Evolutionary conservation across 2,797 vertebrate genomes (phyloP), one percentile per base, ranked within the genome.

Genomic region (Eurystomus glaucurus): DNA sequence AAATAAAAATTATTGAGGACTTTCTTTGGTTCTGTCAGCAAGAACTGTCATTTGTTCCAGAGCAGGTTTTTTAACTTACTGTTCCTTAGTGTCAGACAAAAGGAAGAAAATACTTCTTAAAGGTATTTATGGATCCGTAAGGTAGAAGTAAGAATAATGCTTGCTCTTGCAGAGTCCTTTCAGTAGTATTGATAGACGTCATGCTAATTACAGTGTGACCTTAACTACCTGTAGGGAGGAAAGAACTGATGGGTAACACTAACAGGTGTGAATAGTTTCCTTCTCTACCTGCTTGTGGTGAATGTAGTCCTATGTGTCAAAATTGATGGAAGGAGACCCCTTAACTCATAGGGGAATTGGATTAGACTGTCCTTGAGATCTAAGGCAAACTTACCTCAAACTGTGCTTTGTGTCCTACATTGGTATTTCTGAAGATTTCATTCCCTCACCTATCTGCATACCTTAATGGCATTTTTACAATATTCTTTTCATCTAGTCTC

Each of bases 141-240:
- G 35, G 52, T 20, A 52, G n/a, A 77, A 46, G 37, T 65, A 61
- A 90, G 72, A 91, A 68, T 75, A 89, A 39, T 50, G 20, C 45
- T 93, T 89, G n/a, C 37, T 87, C 64, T 90, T 92, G 23, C 54
- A 15, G 31, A 50, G 29, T 81, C 45, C 20, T 86, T 93, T 86
- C 69, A n/a, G 62, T 50, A 61, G 10, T 35, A 12, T 52, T 76
- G 12, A 4, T 28, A 75, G 65, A n/a, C 52, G 68, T 20, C 72
- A 39, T 80, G 51, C 78, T 96, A 84, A 93, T 96, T 88, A 58
- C n/a, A 81, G 43, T 29, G 45, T 52, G 71, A 61, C 19, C 23
- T 6, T 65, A 62, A 31, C 43, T 66, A 6, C 20, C 76, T 77
- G 45, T 33, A n/a, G 50, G 71, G 41, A 90, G 54, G 33, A 78